A percentile compares a stretch with the other conserved stretches of the same genome.
Conservation (phyloP, 2,113 vertebrate species). For the Antechinus flavipes region DNA sequence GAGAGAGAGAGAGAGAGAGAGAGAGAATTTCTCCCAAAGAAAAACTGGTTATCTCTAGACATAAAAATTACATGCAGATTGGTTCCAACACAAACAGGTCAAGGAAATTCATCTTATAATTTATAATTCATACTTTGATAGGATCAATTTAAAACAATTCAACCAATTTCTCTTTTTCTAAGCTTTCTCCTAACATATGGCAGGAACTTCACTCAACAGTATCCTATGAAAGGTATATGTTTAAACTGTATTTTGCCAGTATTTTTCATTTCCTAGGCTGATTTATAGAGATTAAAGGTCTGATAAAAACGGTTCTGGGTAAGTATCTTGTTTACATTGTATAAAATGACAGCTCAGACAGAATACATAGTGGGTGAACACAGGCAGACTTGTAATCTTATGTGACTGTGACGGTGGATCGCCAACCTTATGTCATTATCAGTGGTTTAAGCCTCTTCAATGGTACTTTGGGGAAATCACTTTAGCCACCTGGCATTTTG, state of each 20-base stretch:
- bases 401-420: neutral
- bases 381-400: neutral
- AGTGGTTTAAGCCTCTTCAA: conserved; percentile 12
- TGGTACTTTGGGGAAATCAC: conserved; percentile 15
- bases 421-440: conserved; percentile 21
- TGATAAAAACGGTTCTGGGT: neutral
- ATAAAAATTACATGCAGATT: neutral
- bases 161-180: neutral
- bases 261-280: neutral
- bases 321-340: neutral
- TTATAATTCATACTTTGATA: neutral
- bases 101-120: neutral
- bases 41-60: neutral
- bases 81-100: neutral
- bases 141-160: neutral
- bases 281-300: neutral
- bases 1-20: neutral
- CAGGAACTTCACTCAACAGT: neutral
- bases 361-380: neutral
- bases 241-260: neutral
- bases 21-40: neutral
- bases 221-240: neutral
- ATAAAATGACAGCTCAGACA: neutral
- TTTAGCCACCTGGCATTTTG: conserved; percentile 23
- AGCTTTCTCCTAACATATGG: neutral